Base-by-base conservation (phyloP, 2,888 invertebrate genomes). In the Eupithecia insigniata region DNA sequence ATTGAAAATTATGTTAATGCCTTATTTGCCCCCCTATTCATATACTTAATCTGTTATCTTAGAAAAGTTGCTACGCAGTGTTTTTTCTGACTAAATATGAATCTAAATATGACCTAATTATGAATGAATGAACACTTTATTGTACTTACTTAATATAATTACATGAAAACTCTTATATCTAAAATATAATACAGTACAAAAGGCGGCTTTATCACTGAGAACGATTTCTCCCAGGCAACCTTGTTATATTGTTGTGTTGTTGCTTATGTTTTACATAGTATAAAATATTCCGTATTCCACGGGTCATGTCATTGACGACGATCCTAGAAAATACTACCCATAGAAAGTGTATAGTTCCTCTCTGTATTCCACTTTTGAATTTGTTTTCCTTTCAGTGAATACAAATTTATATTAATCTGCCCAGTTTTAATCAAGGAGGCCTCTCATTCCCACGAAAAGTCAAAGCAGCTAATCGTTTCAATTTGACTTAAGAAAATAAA, bases 401-500 rank as follows among this genome's bases (percentile, higher is more conserved):
- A 55, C 55, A 55, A 55, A 55, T 55, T 55, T 26, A 4, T 55
- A 55, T 26, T 26, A 55, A 55, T 22, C 14, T 55, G 26, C 26
- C 12, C 14, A 22, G 32, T 66, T 69, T 70, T 74, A 66, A 71
- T 71, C 71, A 69, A 28, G 32, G 46, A 67, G 58, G 64, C 64
- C 36, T 64, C 5, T n/a, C 62, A 34, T 34, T 79, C 78, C 79
- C 80, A 83, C 83, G 79, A 80, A 84, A 84, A 84, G 82, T 84
- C 84, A 81, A 79, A 83, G 82, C 85, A 83, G 86, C 86, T 92
- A 92, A 92, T 92, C 89, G 85, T 84, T 84, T 83, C 88, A 91
- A 91, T 92, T 92, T 88, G 80, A 85, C 86, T 87, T 84, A 87
- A 89, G 87, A 92, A 92, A 92, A 92, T 92, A 93, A 93, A 93